These are phyloP conservation scores for Empidonax traillii DNA, from an alignment of 2,113 vertebrate genomes.

Conservation along the genomic window DNA sequence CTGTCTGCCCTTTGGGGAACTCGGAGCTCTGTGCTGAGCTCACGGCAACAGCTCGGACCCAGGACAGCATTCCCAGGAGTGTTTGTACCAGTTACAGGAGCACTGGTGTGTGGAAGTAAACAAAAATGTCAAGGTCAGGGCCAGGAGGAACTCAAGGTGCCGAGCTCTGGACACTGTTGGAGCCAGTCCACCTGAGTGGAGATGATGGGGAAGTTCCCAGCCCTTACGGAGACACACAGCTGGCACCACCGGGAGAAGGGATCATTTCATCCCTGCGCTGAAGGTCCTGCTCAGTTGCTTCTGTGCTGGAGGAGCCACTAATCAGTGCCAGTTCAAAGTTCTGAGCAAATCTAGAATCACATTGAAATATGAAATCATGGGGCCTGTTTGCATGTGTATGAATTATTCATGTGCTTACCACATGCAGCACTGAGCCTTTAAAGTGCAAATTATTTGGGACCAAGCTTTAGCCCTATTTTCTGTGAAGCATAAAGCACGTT, in stretches of 20 bases:
- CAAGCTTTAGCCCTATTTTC: neutral
- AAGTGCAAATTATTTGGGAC: conserved; percentile 13
- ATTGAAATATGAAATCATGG: neutral
- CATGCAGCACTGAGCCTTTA: neutral
- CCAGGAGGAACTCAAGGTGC: neutral
- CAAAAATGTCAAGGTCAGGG: neutral
- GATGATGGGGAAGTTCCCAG: neutral
- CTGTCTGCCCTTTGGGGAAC: accelerated
- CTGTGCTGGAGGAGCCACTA: neutral
- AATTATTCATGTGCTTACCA: conserved; percentile 26
- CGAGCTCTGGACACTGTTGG: accelerated
- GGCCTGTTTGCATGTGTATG: neutral
- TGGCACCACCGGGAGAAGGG: accelerated
- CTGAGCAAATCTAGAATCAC: neutral
- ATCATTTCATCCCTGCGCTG: accelerated
- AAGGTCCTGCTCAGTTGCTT: neutral
- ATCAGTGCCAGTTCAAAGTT: neutral
- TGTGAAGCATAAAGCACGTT: neutral
- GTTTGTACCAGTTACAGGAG: neutral
- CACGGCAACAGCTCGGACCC: neutral
- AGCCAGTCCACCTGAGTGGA: accelerated
- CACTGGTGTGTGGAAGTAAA: neutral
- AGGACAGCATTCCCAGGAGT: neutral
- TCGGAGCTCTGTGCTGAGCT: neutral
- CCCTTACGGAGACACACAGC: accelerated